A percentile compares a stretch with the other conserved stretches of the same genome.
Evolutionary conservation across 2,888 invertebrate genomes (phyloP).

Genomic region (Oegoconia quadripuncta): DNA sequence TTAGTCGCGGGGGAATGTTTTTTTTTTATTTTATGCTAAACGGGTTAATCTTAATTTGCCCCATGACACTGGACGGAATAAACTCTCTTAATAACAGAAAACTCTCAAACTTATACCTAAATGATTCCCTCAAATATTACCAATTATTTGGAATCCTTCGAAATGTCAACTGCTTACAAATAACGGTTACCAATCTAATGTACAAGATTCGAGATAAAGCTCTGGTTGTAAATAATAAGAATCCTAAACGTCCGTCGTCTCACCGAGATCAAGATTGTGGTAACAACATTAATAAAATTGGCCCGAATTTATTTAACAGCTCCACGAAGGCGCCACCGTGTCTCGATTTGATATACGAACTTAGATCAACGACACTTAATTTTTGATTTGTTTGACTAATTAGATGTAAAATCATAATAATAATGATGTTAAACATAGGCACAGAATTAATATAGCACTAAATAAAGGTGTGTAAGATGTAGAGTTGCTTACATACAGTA

Average conservation of each 20-base stretch:
- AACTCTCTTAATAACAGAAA: background rate
- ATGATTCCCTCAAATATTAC: background rate
- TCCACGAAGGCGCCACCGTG: conserved; percentile 61
- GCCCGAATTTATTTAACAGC: conserved; percentile 59
- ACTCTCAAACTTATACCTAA: background rate
- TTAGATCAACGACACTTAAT: conserved; percentile 20
- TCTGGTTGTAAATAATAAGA: conserved; percentile 71
- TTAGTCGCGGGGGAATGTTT: too few species aligned
- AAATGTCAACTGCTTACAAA: conserved; percentile 4
- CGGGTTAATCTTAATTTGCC: too few species aligned
- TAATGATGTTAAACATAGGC: too few species aligned
- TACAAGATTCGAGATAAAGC: conserved; percentile 51
- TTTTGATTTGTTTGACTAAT: conserved; percentile 15
- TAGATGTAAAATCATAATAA: background rate
- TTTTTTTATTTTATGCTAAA: too few species aligned
- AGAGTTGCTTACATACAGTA: too few species aligned
- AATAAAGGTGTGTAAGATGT: too few species aligned
- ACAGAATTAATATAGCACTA: too few species aligned
- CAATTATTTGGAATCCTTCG: background rate
- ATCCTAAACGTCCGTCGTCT: conserved; percentile 59
- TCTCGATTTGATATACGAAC: conserved; percentile 56
- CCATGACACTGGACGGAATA: too few species aligned
- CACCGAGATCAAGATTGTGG: conserved; percentile 64
- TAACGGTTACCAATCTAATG: conserved; percentile 43
- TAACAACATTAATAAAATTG: conserved; percentile 74